These are phyloP conservation scores for Dynastes hyllus DNA, from an alignment of 2,888 invertebrate species.

Conservation along the genomic window DNA sequence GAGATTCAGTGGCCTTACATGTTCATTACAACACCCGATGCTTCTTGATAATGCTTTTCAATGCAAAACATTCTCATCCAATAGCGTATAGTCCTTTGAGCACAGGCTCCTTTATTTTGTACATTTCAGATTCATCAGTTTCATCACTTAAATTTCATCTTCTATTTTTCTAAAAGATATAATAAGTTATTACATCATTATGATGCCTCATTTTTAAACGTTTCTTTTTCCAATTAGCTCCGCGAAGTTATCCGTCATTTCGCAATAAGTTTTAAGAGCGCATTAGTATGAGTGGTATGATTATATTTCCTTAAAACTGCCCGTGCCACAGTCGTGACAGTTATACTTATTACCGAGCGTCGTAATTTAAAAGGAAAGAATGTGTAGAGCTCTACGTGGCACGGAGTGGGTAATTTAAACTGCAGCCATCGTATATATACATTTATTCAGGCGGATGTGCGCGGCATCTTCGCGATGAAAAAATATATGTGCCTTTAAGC, in stretches of 20 bases:
- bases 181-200: not conserved
- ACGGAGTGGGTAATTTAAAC: conserved; percentile 12
- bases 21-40: no score
- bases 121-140: no score
- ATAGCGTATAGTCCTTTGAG: no score
- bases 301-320: conserved; percentile 7
- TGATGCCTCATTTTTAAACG: not conserved
- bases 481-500: conserved; percentile 9
- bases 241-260: not conserved
- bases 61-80: no score
- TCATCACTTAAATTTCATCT: no score
- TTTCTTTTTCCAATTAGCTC: not conserved
- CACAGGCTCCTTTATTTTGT: no score
- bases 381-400: not conserved
- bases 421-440: conserved; percentile 14
- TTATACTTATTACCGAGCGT: not conserved
- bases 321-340: not conserved
- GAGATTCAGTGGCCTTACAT: no score
- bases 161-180: not conserved
- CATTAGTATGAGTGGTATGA: not conserved
- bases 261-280: conserved; percentile 1
- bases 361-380: conserved; percentile 11
- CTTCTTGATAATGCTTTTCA: no score
- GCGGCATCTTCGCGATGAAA: not conserved
- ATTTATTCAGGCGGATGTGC: conserved; percentile 7